These are phyloP conservation scores for Caracal caracal DNA, from an alignment of 2,113 vertebrate genomes.

Conservation along the genomic window DNA sequence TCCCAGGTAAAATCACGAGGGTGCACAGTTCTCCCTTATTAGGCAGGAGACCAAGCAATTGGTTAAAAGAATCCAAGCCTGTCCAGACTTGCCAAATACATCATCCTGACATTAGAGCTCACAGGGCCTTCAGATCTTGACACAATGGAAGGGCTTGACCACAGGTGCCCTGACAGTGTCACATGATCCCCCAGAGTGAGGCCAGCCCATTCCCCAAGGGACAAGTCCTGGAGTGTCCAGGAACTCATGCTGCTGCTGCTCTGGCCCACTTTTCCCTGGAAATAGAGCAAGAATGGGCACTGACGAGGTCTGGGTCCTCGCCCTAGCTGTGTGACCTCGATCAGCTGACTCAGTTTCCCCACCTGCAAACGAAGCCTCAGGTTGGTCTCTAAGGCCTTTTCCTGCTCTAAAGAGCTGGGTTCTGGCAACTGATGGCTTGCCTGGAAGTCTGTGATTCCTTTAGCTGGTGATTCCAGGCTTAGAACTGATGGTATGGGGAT, in stretches of 20 bases:
- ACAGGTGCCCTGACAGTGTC: background rate
- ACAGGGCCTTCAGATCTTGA: background rate
- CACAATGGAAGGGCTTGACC: conserved; percentile 10
- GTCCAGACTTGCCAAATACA: conserved; percentile 41
- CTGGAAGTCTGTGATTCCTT: background rate
- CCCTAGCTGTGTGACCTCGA: background rate
- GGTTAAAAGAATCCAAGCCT: conserved; percentile 40
- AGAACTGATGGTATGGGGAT: background rate
- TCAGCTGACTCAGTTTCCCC: background rate
- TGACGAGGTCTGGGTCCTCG: rapidly evolving
- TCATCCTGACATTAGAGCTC: background rate
- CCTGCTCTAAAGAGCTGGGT: background rate
- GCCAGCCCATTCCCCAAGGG: background rate
- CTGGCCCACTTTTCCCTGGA: background rate
- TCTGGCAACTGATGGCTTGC: background rate
- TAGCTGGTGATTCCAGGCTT: background rate
- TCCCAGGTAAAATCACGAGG: conserved; percentile 19
- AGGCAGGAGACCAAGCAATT: conserved; percentile 10
- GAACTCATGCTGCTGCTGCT: background rate
- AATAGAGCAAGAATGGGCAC: background rate
- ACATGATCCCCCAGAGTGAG: background rate
- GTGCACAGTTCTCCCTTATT: conserved; percentile 58
- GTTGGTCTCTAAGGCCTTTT: background rate
- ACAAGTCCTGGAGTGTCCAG: background rate
- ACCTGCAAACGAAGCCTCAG: background rate